These are phyloP conservation scores for Antidorcas marsupialis DNA, from an alignment of 2,113 vertebrate species.

Conservation along the genomic window DNA sequence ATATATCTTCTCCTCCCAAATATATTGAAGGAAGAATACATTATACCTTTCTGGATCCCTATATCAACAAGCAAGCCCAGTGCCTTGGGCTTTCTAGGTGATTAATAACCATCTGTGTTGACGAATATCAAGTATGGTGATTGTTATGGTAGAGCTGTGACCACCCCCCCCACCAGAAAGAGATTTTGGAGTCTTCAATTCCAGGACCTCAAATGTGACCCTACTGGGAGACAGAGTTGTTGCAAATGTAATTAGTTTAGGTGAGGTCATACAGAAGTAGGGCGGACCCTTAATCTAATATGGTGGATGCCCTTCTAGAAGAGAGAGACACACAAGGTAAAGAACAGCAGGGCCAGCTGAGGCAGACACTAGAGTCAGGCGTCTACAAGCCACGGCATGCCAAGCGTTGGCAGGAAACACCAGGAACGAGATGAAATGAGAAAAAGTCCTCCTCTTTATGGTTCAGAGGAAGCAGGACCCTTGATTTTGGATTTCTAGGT, in stretches of 20 bases:
- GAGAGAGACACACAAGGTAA: neutral
- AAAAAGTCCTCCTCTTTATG: neutral
- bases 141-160: neutral
- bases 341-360: neutral
- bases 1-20: neutral
- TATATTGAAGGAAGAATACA: neutral
- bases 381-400: neutral
- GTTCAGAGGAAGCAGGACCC: neutral
- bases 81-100: neutral
- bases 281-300: neutral
- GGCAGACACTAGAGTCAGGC: fast-evolving
- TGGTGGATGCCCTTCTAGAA: neutral
- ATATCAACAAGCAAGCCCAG: neutral
- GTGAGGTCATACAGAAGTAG: neutral
- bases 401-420: neutral
- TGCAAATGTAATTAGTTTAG: neutral
- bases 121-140: neutral
- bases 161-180: neutral
- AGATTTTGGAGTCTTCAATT: neutral
- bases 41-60: neutral
- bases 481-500: neutral
- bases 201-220: neutral
- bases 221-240: neutral
- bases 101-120: neutral
- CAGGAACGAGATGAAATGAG: neutral